Evolutionary conservation across 2,797 vertebrate genomes (phyloP).

Genomic region (Enteromius mattozi): DNA sequence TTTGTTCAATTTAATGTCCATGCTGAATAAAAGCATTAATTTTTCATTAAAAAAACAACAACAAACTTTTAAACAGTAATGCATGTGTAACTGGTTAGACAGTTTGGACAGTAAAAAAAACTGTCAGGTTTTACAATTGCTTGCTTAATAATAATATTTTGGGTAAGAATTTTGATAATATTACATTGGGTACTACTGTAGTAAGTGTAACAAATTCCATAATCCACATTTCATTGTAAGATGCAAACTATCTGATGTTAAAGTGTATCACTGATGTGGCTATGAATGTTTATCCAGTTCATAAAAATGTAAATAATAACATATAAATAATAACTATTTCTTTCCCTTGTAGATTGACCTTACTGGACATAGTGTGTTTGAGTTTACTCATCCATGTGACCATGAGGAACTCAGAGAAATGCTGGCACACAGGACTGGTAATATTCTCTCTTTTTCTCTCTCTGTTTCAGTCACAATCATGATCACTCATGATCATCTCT

Average conservation of each 20-base stretch:
- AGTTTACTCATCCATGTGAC: conserved; percentile 97
- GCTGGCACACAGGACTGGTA: conserved; percentile 92
- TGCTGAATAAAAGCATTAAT: neutral
- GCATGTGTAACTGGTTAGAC: no score
- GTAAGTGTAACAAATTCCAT: no score
- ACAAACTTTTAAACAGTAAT: no score
- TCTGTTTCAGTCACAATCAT: neutral
- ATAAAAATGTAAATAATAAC: neutral
- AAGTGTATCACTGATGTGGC: neutral
- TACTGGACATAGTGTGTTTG: conserved; percentile 96
- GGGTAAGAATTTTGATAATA: no score
- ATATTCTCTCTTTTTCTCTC: conserved; percentile 59
- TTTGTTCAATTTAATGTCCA: neutral
- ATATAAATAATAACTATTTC: neutral
- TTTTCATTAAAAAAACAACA: neutral
- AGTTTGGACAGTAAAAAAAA: no score
- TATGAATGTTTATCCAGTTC: conserved; percentile 14
- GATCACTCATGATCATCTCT: conserved; percentile 6
- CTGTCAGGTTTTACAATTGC: neutral
- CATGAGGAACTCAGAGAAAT: conserved; percentile 97
- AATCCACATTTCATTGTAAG: neutral
- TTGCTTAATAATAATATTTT: neutral
- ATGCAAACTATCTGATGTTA: neutral
- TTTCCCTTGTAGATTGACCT: conserved; percentile 87
- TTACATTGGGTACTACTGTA: neutral